Evolutionary conservation across 2,888 invertebrate species (phyloP), one percentile per base, ranked within the genome.

Genomic region (Chrysopilus asiliformis): DNA sequence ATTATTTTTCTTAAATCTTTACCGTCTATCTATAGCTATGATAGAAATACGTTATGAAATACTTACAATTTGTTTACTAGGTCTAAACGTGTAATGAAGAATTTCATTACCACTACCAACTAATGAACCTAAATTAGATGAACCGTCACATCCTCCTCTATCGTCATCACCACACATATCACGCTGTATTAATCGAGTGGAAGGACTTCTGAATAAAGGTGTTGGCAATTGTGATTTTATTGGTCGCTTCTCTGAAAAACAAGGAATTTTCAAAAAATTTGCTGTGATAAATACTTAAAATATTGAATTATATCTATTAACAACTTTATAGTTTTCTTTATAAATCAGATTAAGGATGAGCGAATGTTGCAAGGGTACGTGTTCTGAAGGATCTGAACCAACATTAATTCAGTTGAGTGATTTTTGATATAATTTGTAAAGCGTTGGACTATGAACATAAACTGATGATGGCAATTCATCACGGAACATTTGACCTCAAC

Each of bases 31-130:
- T 13, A 32, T 32, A 13, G 13, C n/a, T 20, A 22, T 4, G 14
- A 19, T 19, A 13, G 15, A 7, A 32, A 22, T 6, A 32, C 13
- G 15, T 10, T 18, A n/a, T 20, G 13, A 10, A n/a, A 30, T 53
- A 64, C 63, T 64, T 52, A 64, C 64, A 52, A 64, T 62, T 57
- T 64, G 64, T 53, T 63, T 64, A 49, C 60, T 62, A 51, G 64
- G 64, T 53, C 61, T 59, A 53, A 63, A 64, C 46, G 62, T 62
- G 42, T 64, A 64, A 50, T 64, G 64, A 41, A 62, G 53, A 45
- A 60, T 60, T 47, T 64, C 63, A 49, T 58, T 62, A 47, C 60
- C 57, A 35, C 52, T 52, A 46, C 53, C 53, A 40, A 51, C 52
- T 49, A 56, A 50, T 46, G 57, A 55, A 27, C 41, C 37, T 35